Percentiles rank a stretch among this genome's conserved stretches.
phyloP scores from a whole-genome alignment of 2,797 vertebrate genomes.

The Manis javanica region DNA sequence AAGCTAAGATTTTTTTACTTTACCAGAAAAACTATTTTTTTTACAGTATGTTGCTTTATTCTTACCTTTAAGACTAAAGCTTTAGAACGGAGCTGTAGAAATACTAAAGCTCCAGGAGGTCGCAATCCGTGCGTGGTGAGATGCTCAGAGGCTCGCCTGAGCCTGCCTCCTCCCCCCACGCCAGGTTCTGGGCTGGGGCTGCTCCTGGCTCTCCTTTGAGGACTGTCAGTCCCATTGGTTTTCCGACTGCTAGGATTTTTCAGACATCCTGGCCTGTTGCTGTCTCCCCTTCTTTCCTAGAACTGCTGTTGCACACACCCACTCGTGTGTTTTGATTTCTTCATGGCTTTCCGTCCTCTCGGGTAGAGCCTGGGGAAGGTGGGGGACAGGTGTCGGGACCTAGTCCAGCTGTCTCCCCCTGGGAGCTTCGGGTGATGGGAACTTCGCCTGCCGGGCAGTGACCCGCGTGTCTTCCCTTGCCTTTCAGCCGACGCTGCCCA shows the following conservation, averaged over 20 bases:
- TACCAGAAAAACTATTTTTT: background rate
- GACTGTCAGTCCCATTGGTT: background rate
- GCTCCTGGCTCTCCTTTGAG: background rate
- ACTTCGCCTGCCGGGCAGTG: fast-evolving
- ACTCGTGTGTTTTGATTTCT: background rate
- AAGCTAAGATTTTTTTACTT: constrained; percentile 41
- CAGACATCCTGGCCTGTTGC: background rate
- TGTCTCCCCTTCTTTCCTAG: background rate
- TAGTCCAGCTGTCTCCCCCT: too few species aligned
- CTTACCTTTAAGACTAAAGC: constrained; percentile 34
- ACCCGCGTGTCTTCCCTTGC: background rate
- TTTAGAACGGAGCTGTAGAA: background rate
- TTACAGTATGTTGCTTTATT: background rate
- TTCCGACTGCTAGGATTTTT: background rate
- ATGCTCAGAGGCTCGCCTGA: background rate
- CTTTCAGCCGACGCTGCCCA: constrained; percentile 95
- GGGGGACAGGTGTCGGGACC: background rate
- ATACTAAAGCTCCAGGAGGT: background rate
- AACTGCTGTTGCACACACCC: background rate
- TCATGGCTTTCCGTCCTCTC: background rate
- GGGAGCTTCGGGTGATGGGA: background rate
- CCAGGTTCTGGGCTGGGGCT: background rate
- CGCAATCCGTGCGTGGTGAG: too few species aligned
- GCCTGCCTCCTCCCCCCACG: background rate
- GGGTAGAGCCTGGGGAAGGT: background rate